Base-by-base conservation (phyloP, 1,140 invertebrate genomes). In the Lucilia sericata region DNA sequence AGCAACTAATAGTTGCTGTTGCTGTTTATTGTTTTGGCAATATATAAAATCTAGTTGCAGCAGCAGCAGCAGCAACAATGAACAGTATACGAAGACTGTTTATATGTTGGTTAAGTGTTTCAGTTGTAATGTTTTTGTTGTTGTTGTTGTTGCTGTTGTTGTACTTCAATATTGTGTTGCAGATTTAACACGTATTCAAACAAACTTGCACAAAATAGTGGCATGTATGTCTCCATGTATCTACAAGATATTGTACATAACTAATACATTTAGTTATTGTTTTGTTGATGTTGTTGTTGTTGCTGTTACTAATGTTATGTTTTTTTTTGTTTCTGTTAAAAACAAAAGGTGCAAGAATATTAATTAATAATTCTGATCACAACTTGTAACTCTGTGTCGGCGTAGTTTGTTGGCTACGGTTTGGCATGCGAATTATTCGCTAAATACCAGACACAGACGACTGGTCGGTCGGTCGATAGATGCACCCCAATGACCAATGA, bases 341-440 rank as follows among this genome's bases (percentile, higher is more conserved):
- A 80, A 82, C 25, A 80, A 86, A 87, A 89, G 88, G 88, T 89
- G 88, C 88, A 89, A 89, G 88, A 89, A 88, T 89, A 89, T 89
- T 89, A 89, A 89, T 89, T 89, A 89, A 84, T 88, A 88, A 88
- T 89, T 89, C 88, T 85, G 86, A 89, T 87, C 88, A 89, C 88
- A 89, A 87, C 85, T 88, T 85, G 85, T 84, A 86, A 89, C 87
- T 88, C 89, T 86, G 87, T 87, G 88, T 87, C 86, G 85, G 85
- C 87, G 87, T 87, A 84, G 86, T 86, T 85, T 74, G 42, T 51
- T 83, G 84, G 84, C 87, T 85, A 86, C 87, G 87, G 86, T 85
- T 86, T 84, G 86, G 85, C 87, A 89, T 88, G 85, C 85, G 87
- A 89, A 86, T 86, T 88, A 87, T 89, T 88, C 84, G 84, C 86